Percentiles rank a stretch among this genome's conserved stretches.
These are phyloP conservation scores for Corapipo altera DNA, from an alignment of 2,113 vertebrate species.

Conservation along the genomic window DNA sequence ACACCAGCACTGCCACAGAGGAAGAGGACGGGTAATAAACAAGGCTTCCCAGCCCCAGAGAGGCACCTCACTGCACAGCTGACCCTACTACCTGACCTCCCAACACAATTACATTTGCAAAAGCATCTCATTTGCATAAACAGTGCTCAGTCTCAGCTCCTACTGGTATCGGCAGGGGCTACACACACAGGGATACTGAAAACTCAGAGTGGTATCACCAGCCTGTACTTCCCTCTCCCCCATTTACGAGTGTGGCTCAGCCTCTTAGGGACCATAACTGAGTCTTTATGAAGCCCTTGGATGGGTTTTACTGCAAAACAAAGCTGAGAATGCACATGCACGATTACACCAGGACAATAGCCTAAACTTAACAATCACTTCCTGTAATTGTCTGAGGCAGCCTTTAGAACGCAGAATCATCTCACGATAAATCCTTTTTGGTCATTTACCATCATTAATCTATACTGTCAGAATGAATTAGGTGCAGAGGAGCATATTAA, in stretches of 20 bases:
- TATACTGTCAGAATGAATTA: slow-evolving; percentile 56
- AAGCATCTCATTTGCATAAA: background rate
- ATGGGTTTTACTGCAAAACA: slow-evolving; percentile 38
- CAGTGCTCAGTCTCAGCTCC: background rate
- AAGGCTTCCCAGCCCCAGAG: background rate
- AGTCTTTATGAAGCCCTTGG: slow-evolving; percentile 27
- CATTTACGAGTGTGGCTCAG: background rate
- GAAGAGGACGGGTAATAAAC: background rate
- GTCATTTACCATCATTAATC: slow-evolving; percentile 54
- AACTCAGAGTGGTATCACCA: background rate
- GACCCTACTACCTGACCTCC: background rate
- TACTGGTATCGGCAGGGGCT: fast-evolving
- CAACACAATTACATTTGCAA: background rate
- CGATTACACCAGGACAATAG: slow-evolving; percentile 41
- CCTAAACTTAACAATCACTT: slow-evolving; percentile 48
- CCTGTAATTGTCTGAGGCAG: slow-evolving; percentile 59
- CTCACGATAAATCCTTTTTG: slow-evolving; percentile 38
- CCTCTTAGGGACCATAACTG: slow-evolving; percentile 18
- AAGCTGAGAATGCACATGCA: slow-evolving; percentile 16
- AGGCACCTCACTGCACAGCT: background rate
- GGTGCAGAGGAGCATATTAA: slow-evolving; percentile 15
- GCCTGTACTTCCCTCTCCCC: background rate
- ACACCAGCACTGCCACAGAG: background rate
- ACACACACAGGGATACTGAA: background rate
- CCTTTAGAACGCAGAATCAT: background rate